Evolutionary conservation across 2,797 vertebrate species (phyloP).

Genomic region (Characodon lateralis): DNA sequence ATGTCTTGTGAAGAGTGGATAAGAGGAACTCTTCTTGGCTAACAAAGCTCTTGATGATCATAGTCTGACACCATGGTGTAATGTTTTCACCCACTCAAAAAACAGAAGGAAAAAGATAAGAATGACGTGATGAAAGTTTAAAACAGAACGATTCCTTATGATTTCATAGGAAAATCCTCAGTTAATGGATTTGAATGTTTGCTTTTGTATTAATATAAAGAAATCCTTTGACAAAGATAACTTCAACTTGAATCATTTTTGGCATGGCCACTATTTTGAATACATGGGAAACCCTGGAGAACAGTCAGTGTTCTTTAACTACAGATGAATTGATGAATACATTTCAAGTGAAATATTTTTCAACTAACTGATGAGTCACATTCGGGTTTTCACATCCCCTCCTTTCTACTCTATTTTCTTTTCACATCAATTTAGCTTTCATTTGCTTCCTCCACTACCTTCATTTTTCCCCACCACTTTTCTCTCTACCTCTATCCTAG

Average conservation of each 20-base stretch:
- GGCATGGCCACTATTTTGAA: background rate
- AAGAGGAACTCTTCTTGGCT: slow-evolving; percentile 68
- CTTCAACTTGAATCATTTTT: background rate
- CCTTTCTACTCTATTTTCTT: background rate
- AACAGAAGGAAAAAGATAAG: slow-evolving; percentile 13
- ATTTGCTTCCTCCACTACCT: slow-evolving; percentile 9
- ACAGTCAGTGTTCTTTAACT: background rate
- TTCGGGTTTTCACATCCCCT: background rate
- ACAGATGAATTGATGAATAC: background rate
- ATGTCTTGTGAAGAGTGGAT: slow-evolving; percentile 67
- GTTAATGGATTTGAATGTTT: slow-evolving; percentile 11
- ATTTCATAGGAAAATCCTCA: background rate
- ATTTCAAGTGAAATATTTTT: background rate
- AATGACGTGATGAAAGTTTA: slow-evolving; percentile 7
- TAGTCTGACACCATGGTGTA: slow-evolving; percentile 45
- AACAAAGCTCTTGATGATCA: slow-evolving; percentile 69
- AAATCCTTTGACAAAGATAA: background rate
- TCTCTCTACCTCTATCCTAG: slow-evolving; percentile 59
- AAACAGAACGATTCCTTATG: slow-evolving; percentile 1
- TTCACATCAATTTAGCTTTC: slow-evolving; percentile 2
- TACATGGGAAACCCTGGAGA: background rate
- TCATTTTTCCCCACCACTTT: slow-evolving; percentile 37
- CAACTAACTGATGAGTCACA: background rate
- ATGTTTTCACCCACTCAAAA: slow-evolving; percentile 50
- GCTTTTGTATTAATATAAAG: background rate